phyloP scores from a whole-genome alignment of 2,797 vertebrate genomes.

The Bradypus variegatus region DNA sequence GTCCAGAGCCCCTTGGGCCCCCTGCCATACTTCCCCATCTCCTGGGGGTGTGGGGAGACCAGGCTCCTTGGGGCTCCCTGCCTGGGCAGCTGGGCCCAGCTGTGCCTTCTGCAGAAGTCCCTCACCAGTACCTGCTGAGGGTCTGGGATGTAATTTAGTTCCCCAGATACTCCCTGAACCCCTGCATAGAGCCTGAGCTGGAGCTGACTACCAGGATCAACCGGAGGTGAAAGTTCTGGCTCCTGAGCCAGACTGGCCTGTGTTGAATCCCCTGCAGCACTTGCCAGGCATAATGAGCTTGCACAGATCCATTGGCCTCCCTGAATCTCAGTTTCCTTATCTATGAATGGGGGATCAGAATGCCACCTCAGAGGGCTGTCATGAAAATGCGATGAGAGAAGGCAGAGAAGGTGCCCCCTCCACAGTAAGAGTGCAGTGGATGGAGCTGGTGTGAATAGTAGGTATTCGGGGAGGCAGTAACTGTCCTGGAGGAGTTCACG shows the following conservation, averaged over 20 bases:
- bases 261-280: not conserved
- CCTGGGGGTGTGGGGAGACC: not conserved
- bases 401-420: not conserved
- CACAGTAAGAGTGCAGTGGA: not conserved
- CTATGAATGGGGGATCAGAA: slow-evolving; percentile 24
- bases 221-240: not conserved
- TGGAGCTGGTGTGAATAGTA: not conserved
- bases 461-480: no score
- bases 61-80: not conserved
- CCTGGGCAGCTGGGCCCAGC: slow-evolving; percentile 25
- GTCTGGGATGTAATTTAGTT: not conserved
- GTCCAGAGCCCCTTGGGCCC: not conserved
- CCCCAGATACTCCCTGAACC: not conserved
- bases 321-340: not conserved
- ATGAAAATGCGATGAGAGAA: not conserved
- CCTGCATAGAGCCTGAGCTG: not conserved
- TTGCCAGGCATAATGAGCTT: not conserved
- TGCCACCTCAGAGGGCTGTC: rapidly evolving
- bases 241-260: not conserved
- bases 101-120: not conserved
- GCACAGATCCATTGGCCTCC: not conserved
- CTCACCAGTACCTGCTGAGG: not conserved
- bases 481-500: rapidly evolving
- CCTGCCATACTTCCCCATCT: not conserved
- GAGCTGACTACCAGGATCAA: not conserved